Conservation (phyloP, 1,140 invertebrate species). For the Drosophila subpulchrella region DNA sequence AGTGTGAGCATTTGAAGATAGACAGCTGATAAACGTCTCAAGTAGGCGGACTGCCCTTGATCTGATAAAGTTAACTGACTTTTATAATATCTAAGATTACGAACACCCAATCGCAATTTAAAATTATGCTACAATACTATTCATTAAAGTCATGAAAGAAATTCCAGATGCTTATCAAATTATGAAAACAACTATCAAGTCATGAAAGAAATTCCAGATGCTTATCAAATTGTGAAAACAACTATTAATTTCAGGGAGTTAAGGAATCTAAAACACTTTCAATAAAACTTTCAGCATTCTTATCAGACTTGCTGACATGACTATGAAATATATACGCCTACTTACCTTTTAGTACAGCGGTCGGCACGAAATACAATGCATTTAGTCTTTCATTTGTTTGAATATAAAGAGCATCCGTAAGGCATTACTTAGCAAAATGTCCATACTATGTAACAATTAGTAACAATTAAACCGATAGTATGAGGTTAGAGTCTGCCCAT, state of each 20-base stretch:
- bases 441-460: not conserved
- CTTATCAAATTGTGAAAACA: too few species aligned
- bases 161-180: slow-evolving; percentile 5
- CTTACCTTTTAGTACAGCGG: not conserved
- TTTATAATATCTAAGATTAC: not conserved
- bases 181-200: not conserved
- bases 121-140: not conserved
- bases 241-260: not conserved
- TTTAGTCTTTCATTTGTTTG: too few species aligned
- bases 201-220: too few species aligned
- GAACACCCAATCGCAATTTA: not conserved
- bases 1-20: slow-evolving; percentile 19
- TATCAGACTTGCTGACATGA: not conserved
- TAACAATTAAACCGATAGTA: slow-evolving; percentile 7
- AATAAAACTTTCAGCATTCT: not conserved
- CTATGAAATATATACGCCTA: slow-evolving; percentile 3
- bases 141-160: not conserved
- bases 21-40: slow-evolving; percentile 27
- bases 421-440: slow-evolving; percentile 11
- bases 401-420: not conserved
- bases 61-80: slow-evolving; percentile 13
- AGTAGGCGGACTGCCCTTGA: slow-evolving; percentile 22
- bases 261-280: not conserved
- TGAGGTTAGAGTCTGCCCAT: too few species aligned
- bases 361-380: too few species aligned